Evolutionary conservation across 2,113 vertebrate genomes (phyloP).

Genomic region (Onychostoma macrolepis): DNA sequence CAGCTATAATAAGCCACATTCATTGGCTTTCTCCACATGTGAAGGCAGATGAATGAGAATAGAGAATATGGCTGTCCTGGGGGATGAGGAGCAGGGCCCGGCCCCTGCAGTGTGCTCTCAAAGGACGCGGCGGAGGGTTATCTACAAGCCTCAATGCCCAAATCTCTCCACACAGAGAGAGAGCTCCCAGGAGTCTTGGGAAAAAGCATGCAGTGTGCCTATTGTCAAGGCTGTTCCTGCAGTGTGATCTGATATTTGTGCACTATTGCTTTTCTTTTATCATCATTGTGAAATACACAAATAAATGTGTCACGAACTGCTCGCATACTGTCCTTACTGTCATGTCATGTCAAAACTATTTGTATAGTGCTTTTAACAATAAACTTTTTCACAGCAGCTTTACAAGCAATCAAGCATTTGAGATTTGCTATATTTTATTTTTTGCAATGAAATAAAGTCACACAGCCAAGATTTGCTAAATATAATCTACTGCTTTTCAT

Average conservation of each 20-base stretch:
- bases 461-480: too few species aligned
- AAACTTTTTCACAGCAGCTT: background rate
- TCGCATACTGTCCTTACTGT: background rate
- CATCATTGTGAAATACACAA: too few species aligned
- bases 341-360: background rate
- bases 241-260: slow-evolving; percentile 13
- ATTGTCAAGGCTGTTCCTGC: background rate
- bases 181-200: background rate
- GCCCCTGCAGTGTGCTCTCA: slow-evolving; percentile 32
- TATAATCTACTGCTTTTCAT: too few species aligned
- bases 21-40: slow-evolving; percentile 45
- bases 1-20: slow-evolving; percentile 48
- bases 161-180: background rate
- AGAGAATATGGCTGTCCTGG: slow-evolving; percentile 43
- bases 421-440: background rate
- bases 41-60: slow-evolving; percentile 44
- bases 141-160: slow-evolving; percentile 14
- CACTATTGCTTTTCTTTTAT: background rate
- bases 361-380: background rate
- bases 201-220: background rate
- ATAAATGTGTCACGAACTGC: background rate
- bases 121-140: slow-evolving; percentile 35
- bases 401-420: background rate
- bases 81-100: slow-evolving; percentile 22
- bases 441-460: too few species aligned